Evolutionary conservation across 2,888 invertebrate genomes (phyloP), one percentile per base, ranked within the genome.

Genomic region (Lycia hirtaria): DNA sequence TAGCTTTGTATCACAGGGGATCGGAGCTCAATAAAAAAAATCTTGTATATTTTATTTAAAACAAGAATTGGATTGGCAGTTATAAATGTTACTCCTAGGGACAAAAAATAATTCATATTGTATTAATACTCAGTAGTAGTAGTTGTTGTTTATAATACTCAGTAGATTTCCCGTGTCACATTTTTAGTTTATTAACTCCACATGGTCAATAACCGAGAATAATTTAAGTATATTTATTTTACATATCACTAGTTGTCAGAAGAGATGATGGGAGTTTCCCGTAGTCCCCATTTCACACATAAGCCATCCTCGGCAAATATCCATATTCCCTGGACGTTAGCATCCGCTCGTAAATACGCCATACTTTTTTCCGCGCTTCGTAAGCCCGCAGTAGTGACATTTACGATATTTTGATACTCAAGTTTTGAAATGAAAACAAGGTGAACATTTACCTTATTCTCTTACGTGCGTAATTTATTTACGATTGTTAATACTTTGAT

Each of bases 291-390:
- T 50, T 47, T 20, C 26, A 41, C 41, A 38, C 22, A 20, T 43
- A 12, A 15, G 7, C 40, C n/a, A 19, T 35, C 28, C 22, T 52
- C 35, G 19, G 28, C 19, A 26, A 37, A 32, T 37, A 37, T 44
- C 56, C n/a, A 20, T n/a, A n/a, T 26, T 12, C 17, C 28, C 26
- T 28, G 17, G 49, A 55, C 53, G 45, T 37, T 20, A 19, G 40
- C 52, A 64, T 64, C 61, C 61, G 59, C 61, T 45, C 57, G 41
- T 63, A 60, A 60, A 52, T 53, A 56, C 43, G 62, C 26, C 35
- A 61, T 61, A 58, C 52, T 59, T 55, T 58, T 64, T 62, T n/a
- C n/a, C 56, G 17, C 54, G 33, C 50, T 45, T 55, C 55, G 43
- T 55, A 52, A 63, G 33, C 30, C 9, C 43, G n/a, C 33, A 45